Percentiles rank a stretch among this genome's conserved stretches.
phyloP scores from a whole-genome alignment of 2,113 vertebrate genomes.

The Chiloscyllium plagiosum region DNA sequence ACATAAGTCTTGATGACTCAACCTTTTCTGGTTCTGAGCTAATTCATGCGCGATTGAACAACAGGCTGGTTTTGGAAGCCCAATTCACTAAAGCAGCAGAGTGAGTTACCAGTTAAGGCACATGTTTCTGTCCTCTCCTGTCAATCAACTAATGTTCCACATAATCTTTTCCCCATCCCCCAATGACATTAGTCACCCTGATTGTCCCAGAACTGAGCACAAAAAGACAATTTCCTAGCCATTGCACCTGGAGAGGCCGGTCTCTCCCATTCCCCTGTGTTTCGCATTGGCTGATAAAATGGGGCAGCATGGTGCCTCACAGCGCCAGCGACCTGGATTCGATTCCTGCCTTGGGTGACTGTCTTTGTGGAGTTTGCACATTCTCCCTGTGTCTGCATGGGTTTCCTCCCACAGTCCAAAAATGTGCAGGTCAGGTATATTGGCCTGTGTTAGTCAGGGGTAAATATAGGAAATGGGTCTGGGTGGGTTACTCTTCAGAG shows the following conservation, averaged over 20 bases:
- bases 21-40: neutral
- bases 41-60: neutral
- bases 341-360: too few species aligned
- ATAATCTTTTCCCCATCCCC: neutral
- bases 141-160: neutral
- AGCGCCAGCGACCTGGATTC: too few species aligned
- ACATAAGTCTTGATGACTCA: neutral
- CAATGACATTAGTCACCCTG: neutral
- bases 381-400: too few species aligned
- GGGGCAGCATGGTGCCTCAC: too few species aligned
- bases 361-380: too few species aligned
- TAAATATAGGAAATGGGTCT: too few species aligned
- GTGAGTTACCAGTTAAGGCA: neutral
- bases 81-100: neutral
- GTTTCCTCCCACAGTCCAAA: too few species aligned
- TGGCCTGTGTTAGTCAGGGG: too few species aligned
- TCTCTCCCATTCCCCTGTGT: neutral
- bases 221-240: too few species aligned
- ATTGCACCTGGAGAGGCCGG: neutral
- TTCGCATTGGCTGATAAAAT: neutral
- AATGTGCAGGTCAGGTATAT: too few species aligned
- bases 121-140: neutral
- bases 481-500: too few species aligned
- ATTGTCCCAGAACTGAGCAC: neutral
- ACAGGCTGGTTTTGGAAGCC: neutral